Conservation (phyloP, 2,113 vertebrate species). For the Paralichthys olivaceus region DNA sequence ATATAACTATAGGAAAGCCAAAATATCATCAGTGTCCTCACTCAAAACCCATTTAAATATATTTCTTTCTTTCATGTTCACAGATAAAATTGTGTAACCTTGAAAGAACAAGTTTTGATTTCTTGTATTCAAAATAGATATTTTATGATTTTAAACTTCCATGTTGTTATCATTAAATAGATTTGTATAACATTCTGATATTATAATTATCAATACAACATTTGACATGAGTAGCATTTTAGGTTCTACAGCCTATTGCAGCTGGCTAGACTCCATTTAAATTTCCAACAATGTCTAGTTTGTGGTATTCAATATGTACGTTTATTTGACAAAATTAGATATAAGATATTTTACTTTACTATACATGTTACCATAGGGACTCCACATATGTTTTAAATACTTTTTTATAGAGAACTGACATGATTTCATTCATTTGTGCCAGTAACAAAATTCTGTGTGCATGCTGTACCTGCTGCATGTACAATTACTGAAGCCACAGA, state of each 20-base stretch:
- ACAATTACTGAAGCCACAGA: not conserved
- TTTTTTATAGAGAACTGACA: not conserved
- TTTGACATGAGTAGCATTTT: too few species aligned
- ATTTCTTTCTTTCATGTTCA: too few species aligned
- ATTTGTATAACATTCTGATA: too few species aligned
- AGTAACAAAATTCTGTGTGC: not conserved
- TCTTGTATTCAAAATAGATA: too few species aligned
- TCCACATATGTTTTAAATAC: not conserved
- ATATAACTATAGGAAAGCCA: not conserved
- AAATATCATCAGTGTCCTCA: too few species aligned
- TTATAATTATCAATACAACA: too few species aligned
- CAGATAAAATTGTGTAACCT: too few species aligned
- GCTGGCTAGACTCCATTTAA: not conserved
- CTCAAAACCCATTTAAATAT: too few species aligned
- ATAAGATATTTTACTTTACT: not conserved
- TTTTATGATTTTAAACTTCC: too few species aligned
- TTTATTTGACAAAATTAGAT: conserved; percentile 1
- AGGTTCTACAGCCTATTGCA: too few species aligned
- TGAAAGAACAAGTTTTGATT: too few species aligned
- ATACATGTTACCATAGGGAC: not conserved
- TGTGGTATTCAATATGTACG: not conserved
- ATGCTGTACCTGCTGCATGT: not conserved
- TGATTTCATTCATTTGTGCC: not conserved
- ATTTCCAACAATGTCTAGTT: not conserved
- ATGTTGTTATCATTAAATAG: too few species aligned